Percentiles rank a stretch among this genome's conserved stretches.
Conservation (phyloP, 2,888 invertebrate species). For the Cataglyphis livida region DNA sequence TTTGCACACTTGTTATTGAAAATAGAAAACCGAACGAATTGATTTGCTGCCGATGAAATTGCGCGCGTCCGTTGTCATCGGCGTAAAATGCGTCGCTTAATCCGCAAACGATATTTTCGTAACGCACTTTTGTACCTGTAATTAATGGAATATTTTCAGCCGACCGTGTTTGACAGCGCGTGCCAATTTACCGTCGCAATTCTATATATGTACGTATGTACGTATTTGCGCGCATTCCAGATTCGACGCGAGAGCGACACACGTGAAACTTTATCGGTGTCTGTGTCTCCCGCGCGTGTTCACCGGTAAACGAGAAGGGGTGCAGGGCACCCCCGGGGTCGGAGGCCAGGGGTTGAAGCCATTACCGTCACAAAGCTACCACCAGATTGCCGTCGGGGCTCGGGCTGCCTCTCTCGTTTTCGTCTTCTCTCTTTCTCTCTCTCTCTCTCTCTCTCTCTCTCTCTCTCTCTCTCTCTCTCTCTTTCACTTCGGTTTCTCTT, state of each 20-base stretch:
- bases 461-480: conserved; percentile 33
- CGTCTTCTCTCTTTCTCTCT: background rate
- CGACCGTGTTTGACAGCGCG: conserved; percentile 26
- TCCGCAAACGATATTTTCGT: conserved; percentile 40
- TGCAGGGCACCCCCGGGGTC: conserved; percentile 69
- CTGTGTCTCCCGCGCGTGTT: conserved; percentile 56
- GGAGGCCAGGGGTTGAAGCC: conserved; percentile 81
- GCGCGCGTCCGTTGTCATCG: conserved; percentile 6
- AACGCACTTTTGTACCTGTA: conserved; percentile 50
- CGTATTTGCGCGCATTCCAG: conserved; percentile 35
- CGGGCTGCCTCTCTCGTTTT: conserved; percentile 73
- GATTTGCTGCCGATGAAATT: conserved; percentile 35
- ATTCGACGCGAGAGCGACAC: conserved; percentile 34
- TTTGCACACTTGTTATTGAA: background rate
- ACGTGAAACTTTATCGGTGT: background rate
- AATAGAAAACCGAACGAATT: conserved; percentile 12
- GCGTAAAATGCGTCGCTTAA: conserved; percentile 45
- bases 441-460: conserved; percentile 26
- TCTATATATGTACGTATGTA: background rate
- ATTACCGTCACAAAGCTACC: conserved; percentile 85
- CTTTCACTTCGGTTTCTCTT: conserved; percentile 26
- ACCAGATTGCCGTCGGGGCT: conserved; percentile 85
- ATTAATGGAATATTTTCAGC: conserved; percentile 51
- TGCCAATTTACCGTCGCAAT: conserved; percentile 42
- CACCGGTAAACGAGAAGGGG: conserved; percentile 76